Base-by-base conservation (phyloP, 2,888 invertebrate genomes). In the Cataglyphis albicans region DNA sequence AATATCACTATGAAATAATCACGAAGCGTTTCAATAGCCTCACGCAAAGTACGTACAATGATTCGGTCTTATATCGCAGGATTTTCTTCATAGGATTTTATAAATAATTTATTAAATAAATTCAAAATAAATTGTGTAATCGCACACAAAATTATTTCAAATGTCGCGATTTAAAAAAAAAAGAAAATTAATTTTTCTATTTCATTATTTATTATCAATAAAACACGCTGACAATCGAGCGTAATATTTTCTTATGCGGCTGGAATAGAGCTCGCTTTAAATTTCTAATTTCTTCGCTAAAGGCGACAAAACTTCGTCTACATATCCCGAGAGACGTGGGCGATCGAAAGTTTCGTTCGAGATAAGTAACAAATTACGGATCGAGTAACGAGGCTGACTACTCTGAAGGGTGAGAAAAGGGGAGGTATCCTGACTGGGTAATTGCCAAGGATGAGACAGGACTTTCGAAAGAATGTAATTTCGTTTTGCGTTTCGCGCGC, bases 401-500 rank as follows among this genome's bases (percentile, higher is more conserved):
- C 48, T 55, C 5, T 15, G 52, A n/a, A n/a, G 12, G 12, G 63
- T 29, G 9, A 32, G 41, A 18, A n/a, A 52, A 32, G 41, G n/a
- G 52, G 7, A 32, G 75, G 38, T 63, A 12, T 25, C 52, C 44
- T 57, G 81, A 57, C 64, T 65, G 72, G n/a, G 83, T 91, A 91
- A 92, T 92, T 92, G 89, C 84, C 73, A 57, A 90, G 74, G 88
- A 92, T 92, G 92, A 92, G 89, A 87, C 85, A 82, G 87, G 86
- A 84, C 82, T 89, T 89, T 84, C 75, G 85, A 89, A 92, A 92
- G 92, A 92, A 92, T 92, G 92, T 90, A 91, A 92, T 92, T 92
- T 91, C 88, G 87, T 88, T 89, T 87, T 86, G 86, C 88, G 86
- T 86, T 87, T 86, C 81, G 61, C 86, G 78, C 35, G 61, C 83